Evolutionary conservation across 2,113 vertebrate genomes (phyloP).

Genomic region (Psephotus haematonotus): DNA sequence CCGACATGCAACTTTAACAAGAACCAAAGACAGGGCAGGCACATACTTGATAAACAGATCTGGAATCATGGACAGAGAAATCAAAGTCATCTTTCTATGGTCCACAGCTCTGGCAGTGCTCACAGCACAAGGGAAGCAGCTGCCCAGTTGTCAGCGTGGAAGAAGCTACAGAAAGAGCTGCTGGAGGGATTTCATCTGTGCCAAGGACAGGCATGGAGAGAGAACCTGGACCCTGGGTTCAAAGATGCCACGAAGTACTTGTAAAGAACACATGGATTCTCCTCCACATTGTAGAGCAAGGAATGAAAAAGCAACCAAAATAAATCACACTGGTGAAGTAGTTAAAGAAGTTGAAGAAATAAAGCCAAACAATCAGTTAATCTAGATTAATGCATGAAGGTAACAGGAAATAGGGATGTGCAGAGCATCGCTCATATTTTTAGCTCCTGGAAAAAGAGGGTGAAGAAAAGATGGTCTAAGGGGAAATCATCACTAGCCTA

Average conservation of each 20-base stretch:
- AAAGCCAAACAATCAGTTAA: not conserved
- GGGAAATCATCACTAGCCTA: constrained; percentile 23
- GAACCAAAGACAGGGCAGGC: not conserved
- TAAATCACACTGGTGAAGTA: not conserved
- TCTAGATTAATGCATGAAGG: not conserved
- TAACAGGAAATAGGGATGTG: not conserved
- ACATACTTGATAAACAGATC: not conserved
- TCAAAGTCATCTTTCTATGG: not conserved
- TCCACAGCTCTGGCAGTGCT: not conserved
- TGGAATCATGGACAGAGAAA: not conserved
- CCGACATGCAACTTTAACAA: not conserved
- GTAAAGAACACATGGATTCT: not conserved
- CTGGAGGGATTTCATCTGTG: not conserved
- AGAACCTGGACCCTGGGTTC: not conserved
- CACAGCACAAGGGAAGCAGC: not conserved
- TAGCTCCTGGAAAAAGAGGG: constrained; percentile 17
- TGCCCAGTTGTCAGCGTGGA: not conserved
- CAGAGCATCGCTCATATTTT: not conserved
- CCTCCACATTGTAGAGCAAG: not conserved
- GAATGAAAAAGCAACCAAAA: not conserved
- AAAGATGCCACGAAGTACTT: not conserved
- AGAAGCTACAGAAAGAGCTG: not conserved
- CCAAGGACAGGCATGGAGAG: not conserved
- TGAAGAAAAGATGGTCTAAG: constrained; percentile 27
- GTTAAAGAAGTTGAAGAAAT: not conserved